These are phyloP conservation scores for Stenolophus ochropezus DNA, from an alignment of 2,888 invertebrate species.

Conservation along the genomic window DNA sequence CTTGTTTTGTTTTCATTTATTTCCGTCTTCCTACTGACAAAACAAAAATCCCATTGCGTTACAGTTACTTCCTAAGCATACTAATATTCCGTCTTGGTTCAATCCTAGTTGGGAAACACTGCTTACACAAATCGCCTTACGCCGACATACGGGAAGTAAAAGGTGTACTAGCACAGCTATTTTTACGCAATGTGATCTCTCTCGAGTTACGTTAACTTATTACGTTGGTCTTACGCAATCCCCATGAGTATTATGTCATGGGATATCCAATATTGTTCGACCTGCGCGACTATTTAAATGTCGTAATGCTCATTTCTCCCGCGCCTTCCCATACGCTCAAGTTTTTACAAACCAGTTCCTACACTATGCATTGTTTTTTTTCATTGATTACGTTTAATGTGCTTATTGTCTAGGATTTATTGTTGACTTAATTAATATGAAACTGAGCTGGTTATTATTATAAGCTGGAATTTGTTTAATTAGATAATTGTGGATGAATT, in stretches of 20 bases:
- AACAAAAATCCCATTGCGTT: too few species aligned
- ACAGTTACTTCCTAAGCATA: neutral
- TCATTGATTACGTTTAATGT: neutral
- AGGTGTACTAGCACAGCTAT: slow-evolving; percentile 33
- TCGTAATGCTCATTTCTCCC: slow-evolving; percentile 35
- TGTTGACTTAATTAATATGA: slow-evolving; percentile 14
- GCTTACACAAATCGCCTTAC: slow-evolving; percentile 40
- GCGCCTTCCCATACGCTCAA: slow-evolving; percentile 20
- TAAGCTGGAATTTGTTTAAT: neutral
- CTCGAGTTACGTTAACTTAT: slow-evolving; percentile 50
- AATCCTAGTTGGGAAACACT: neutral
- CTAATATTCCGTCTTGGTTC: neutral
- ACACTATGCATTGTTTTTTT: slow-evolving; percentile 22
- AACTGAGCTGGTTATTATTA: neutral
- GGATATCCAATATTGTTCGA: slow-evolving; percentile 58
- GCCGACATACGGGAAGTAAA: slow-evolving; percentile 56
- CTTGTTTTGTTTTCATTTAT: too few species aligned
- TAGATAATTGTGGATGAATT: neutral
- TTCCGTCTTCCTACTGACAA: too few species aligned
- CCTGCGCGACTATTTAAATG: slow-evolving; percentile 25
- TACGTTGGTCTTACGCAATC: slow-evolving; percentile 51
- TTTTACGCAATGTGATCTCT: slow-evolving; percentile 58
- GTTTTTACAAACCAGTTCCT: slow-evolving; percentile 10
- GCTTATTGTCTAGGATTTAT: slow-evolving; percentile 1
- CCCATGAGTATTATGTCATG: slow-evolving; percentile 56